These are phyloP conservation scores for Tiphia femorata DNA, from an alignment of 2,888 invertebrate species.

Conservation along the genomic window DNA sequence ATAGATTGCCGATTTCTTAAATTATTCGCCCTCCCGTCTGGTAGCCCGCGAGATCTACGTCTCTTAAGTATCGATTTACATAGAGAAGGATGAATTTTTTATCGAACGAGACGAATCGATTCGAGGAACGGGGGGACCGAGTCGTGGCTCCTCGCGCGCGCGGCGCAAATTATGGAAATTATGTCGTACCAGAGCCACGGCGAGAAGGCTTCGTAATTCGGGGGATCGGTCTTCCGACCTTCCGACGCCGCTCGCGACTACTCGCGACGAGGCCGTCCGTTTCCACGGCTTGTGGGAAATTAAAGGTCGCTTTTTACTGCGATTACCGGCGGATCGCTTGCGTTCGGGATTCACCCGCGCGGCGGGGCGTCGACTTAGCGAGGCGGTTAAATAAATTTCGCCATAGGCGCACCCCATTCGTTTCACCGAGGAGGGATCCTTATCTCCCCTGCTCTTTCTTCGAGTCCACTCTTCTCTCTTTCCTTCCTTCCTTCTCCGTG, in stretches of 20 bases:
- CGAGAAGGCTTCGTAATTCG: too few relatives aligned
- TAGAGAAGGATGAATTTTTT: too few relatives aligned
- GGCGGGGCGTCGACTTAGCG: conserved; percentile 56
- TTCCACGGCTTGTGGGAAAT: conserved; percentile 43
- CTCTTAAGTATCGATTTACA: too few relatives aligned
- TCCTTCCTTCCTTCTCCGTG: neutral
- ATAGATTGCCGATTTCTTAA: too few relatives aligned
- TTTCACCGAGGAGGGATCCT: conserved; percentile 38
- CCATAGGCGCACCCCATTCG: conserved; percentile 44
- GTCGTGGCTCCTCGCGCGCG: too few relatives aligned
- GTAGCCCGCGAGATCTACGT: too few relatives aligned
- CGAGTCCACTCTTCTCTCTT: neutral
- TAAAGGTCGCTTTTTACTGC: conserved; percentile 54
- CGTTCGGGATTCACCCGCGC: conserved; percentile 51
- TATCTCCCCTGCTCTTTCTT: neutral
- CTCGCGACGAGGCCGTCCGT: conserved; percentile 29
- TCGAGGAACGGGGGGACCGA: too few relatives aligned
- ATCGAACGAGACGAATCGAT: too few relatives aligned
- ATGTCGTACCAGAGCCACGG: too few relatives aligned
- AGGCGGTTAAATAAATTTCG: conserved; percentile 58
- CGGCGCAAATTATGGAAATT: too few relatives aligned
- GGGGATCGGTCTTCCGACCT: neutral
- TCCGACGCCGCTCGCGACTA: neutral
- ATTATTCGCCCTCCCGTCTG: neutral
- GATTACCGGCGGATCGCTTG: conserved; percentile 54